Evolutionary conservation across 2,888 invertebrate genomes (phyloP).

Genomic region (Oeneis ivallda): DNA sequence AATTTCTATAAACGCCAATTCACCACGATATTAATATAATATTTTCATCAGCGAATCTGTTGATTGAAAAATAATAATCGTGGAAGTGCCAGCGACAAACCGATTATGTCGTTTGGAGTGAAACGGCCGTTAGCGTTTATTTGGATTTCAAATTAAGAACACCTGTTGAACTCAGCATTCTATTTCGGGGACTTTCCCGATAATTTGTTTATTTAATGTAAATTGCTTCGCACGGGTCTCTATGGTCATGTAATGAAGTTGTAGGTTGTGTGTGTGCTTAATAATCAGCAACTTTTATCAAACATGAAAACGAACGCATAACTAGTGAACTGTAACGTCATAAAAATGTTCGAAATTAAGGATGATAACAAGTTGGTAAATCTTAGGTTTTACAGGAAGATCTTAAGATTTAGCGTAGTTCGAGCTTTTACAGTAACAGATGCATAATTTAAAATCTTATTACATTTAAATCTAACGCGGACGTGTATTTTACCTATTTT

Average conservation of each 20-base stretch:
- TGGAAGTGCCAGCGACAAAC: slow-evolving; percentile 5
- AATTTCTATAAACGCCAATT: background rate
- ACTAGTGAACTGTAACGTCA: no score
- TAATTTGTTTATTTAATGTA: slow-evolving; percentile 70
- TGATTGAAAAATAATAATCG: slow-evolving; percentile 15
- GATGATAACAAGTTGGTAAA: no score
- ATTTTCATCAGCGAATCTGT: background rate
- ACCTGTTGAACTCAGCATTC: slow-evolving; percentile 61
- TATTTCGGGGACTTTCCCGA: slow-evolving; percentile 49
- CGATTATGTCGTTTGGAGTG: slow-evolving; percentile 42
- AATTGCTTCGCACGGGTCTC: slow-evolving; percentile 58
- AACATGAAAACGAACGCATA: no score
- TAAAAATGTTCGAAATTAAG: no score
- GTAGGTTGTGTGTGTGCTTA: slow-evolving; percentile 47
- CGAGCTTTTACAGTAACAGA: no score
- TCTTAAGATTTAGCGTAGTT: no score
- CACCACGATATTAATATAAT: background rate
- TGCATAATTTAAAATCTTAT: no score
- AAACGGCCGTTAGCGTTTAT: slow-evolving; percentile 59
- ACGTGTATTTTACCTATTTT: no score
- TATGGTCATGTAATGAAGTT: slow-evolving; percentile 53
- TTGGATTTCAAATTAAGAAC: slow-evolving; percentile 71
- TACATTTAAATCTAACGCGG: no score
- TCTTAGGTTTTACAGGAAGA: no score
- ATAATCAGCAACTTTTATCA: no score